Evolutionary conservation across 2,113 vertebrate genomes (phyloP).

Genomic region (Gobio gobio): DNA sequence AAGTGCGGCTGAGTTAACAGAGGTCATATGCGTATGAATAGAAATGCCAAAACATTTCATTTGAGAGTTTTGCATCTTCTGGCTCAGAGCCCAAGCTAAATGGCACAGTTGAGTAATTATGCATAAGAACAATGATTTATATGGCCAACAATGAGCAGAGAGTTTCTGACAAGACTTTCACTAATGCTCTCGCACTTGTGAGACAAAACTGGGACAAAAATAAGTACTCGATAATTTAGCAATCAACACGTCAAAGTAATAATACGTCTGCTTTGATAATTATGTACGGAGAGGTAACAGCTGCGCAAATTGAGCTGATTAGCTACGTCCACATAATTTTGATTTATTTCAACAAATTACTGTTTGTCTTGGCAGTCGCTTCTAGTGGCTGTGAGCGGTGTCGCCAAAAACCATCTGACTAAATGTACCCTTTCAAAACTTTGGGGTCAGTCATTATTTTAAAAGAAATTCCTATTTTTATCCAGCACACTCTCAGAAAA

Average conservation of each 20-base stretch:
- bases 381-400: background rate
- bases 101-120: conserved; percentile 24
- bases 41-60: conserved; percentile 39
- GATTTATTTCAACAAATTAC: conserved; percentile 58
- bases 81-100: background rate
- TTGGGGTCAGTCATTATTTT: background rate
- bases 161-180: conserved; percentile 22
- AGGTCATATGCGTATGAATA: conserved; percentile 18
- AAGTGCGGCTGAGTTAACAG: conserved; percentile 13
- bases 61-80: conserved; percentile 17
- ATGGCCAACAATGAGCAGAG: conserved; percentile 9
- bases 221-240: conserved; percentile 33
- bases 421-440: background rate
- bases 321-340: conserved; percentile 64
- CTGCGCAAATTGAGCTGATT: conserved; percentile 62
- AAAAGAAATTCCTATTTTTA: background rate
- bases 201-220: conserved; percentile 13
- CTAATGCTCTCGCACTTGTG: conserved; percentile 10
- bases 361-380: conserved; percentile 51
- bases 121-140: conserved; percentile 4
- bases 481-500: background rate
- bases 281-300: conserved; percentile 61
- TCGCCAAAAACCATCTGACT: background rate
- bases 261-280: conserved; percentile 62
- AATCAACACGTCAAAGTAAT: conserved; percentile 60